A percentile compares a stretch with the other conserved stretches of the same genome.
phyloP scores from a whole-genome alignment of 2,113 vertebrate genomes.

The Periophthalmus modestus region DNA sequence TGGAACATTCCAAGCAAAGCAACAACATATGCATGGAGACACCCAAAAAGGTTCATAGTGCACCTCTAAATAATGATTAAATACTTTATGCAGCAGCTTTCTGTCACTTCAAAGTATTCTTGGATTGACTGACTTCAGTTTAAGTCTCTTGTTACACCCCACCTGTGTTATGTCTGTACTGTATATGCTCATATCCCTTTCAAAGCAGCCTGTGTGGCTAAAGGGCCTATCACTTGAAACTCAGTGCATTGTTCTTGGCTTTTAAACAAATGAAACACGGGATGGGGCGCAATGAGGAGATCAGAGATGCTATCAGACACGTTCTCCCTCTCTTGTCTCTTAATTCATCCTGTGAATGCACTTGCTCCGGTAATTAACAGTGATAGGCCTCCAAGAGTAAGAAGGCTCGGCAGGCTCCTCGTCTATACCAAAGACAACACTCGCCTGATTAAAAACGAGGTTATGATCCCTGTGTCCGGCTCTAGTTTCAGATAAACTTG shows the following conservation, averaged over 20 bases:
- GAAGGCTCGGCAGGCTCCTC: slow-evolving; percentile 6
- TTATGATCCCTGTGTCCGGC: slow-evolving; percentile 33
- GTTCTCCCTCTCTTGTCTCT: slow-evolving; percentile 55
- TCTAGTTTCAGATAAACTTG: slow-evolving; percentile 16
- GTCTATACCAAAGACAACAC: slow-evolving; percentile 23
- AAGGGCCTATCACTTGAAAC: slow-evolving; percentile 3
- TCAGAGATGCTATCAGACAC: slow-evolving; percentile 43
- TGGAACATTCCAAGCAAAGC: too few relatives aligned
- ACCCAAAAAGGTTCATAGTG: background rate
- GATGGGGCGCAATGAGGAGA: slow-evolving; percentile 22
- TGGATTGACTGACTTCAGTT: background rate
- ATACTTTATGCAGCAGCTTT: too few relatives aligned
- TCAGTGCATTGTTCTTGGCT: slow-evolving; percentile 30
- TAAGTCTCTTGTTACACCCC: background rate
- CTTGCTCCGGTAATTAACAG: slow-evolving; percentile 46
- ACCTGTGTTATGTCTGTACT: background rate
- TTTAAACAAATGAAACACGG: slow-evolving; percentile 41
- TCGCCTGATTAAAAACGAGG: slow-evolving; percentile 29
- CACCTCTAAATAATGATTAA: background rate
- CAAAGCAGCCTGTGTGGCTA: background rate
- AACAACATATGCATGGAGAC: too few relatives aligned
- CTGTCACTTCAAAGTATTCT: background rate
- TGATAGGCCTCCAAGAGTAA: slow-evolving; percentile 33
- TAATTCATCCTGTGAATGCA: slow-evolving; percentile 53
- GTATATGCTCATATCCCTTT: slow-evolving; percentile 8